These are phyloP conservation scores for Cephalopholis sonnerati DNA, from an alignment of 2,113 vertebrate genomes.

Conservation along the genomic window DNA sequence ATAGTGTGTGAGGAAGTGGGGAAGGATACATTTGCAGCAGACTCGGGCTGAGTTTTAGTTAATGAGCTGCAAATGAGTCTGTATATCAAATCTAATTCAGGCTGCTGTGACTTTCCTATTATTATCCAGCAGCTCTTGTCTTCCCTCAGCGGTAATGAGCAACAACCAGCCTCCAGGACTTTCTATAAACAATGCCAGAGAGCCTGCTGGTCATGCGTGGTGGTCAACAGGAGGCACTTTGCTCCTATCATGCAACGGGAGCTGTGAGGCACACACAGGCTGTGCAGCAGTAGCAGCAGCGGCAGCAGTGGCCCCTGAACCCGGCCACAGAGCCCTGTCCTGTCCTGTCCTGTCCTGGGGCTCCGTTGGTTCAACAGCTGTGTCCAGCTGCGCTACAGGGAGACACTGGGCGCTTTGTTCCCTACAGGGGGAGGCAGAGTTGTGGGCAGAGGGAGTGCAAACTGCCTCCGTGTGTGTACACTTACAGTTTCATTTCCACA, in stretches of 20 bases:
- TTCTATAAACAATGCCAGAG: constrained; percentile 4
- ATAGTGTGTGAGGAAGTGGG: constrained; percentile 22
- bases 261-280: background rate
- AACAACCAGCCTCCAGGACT: constrained; percentile 20
- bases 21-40: constrained; percentile 8
- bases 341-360: constrained; percentile 13
- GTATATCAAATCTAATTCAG: constrained; percentile 41
- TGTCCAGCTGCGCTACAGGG: constrained; percentile 72
- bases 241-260: background rate
- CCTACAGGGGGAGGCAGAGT: constrained; percentile 41
- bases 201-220: constrained; percentile 10
- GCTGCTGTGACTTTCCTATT: constrained; percentile 22
- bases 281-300: background rate
- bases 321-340: constrained; percentile 5
- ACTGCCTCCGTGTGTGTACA: constrained; percentile 24
- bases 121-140: background rate
- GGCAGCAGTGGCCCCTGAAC: constrained; percentile 2
- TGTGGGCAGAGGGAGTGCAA: constrained; percentile 32
- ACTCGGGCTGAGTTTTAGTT: constrained; percentile 2
- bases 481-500: constrained; percentile 61
- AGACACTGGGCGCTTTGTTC: constrained; percentile 82
- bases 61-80: constrained; percentile 44
- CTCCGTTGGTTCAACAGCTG: constrained; percentile 71
- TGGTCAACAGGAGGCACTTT: background rate
- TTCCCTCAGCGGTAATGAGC: constrained; percentile 32